phyloP scores from a whole-genome alignment of 2,797 vertebrate genomes.

The Bryconaethiops microstoma region DNA sequence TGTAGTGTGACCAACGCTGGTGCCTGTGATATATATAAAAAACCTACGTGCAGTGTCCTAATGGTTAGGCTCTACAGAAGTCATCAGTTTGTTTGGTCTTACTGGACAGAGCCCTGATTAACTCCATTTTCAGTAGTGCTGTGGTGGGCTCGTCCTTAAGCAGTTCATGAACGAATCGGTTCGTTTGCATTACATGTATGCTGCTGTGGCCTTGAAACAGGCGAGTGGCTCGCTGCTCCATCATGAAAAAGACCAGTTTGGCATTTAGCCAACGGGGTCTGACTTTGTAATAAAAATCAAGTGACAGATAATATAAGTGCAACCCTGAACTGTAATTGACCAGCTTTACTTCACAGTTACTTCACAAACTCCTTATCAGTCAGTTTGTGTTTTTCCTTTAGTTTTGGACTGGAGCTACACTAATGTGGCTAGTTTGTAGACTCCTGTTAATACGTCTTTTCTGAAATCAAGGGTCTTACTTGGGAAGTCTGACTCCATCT shows the following conservation, averaged over 20 bases:
- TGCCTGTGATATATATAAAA: background rate
- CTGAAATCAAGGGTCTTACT: too few species aligned
- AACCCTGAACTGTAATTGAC: background rate
- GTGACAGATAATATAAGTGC: background rate
- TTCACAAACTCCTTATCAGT: background rate
- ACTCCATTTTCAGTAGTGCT: background rate
- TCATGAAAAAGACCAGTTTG: background rate
- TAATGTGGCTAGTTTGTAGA: background rate
- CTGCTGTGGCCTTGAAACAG: conserved; percentile 3
- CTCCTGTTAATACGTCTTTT: too few species aligned
- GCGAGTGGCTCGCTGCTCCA: too few species aligned
- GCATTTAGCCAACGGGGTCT: background rate
- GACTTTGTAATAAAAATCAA: background rate
- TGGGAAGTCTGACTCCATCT: too few species aligned
- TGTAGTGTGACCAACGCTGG: background rate
- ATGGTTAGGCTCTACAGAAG: conserved; percentile 18
- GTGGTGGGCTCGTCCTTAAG: conserved; percentile 1
- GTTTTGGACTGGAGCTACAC: background rate
- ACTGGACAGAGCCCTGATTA: background rate
- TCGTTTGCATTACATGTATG: background rate
- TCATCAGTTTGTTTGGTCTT: conserved; percentile 10
- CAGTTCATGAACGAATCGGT: conserved; percentile 2
- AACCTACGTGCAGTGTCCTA: conserved; percentile 8
- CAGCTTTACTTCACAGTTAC: too few species aligned
- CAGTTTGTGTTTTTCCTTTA: background rate